Conservation (phyloP, 2,113 vertebrate species). For the Marcusenius ussheri region DNA sequence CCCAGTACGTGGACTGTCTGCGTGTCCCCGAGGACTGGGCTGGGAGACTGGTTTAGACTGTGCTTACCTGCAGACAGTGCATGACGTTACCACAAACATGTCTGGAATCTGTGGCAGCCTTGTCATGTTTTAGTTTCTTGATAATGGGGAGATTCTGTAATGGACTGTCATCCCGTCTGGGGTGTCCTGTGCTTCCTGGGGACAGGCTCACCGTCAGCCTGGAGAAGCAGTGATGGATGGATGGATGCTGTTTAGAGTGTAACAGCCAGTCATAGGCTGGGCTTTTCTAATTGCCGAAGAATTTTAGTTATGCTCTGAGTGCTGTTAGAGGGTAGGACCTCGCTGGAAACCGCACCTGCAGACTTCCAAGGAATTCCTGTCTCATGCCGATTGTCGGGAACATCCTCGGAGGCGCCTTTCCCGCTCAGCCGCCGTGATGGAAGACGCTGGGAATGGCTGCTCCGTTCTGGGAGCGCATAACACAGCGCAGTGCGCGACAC, state of each 20-base stretch:
- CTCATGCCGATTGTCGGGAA: neutral
- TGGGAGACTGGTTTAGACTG: neutral
- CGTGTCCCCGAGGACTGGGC: neutral
- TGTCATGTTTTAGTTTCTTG: neutral
- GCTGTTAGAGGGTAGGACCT: neutral
- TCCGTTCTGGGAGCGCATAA: neutral
- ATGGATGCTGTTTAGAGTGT: neutral
- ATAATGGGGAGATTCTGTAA: neutral
- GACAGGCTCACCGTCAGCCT: neutral
- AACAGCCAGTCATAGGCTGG: neutral
- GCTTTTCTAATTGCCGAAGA: neutral
- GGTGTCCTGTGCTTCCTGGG: neutral
- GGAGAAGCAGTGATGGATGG: neutral
- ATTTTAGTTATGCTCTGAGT: neutral
- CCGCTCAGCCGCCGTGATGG: too few species aligned
- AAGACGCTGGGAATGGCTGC: neutral
- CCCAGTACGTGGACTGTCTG: neutral
- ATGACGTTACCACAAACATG: neutral
- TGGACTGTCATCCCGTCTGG: neutral
- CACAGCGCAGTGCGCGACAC: neutral
- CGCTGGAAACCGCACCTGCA: neutral
- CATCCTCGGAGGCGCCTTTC: neutral
- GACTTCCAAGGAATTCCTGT: neutral
- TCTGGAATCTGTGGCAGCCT: neutral
- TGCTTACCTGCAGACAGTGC: neutral